Percentiles rank a stretch among this genome's conserved stretches.
phyloP scores from a whole-genome alignment of 2,113 vertebrate species.

The Glareola pratincola region DNA sequence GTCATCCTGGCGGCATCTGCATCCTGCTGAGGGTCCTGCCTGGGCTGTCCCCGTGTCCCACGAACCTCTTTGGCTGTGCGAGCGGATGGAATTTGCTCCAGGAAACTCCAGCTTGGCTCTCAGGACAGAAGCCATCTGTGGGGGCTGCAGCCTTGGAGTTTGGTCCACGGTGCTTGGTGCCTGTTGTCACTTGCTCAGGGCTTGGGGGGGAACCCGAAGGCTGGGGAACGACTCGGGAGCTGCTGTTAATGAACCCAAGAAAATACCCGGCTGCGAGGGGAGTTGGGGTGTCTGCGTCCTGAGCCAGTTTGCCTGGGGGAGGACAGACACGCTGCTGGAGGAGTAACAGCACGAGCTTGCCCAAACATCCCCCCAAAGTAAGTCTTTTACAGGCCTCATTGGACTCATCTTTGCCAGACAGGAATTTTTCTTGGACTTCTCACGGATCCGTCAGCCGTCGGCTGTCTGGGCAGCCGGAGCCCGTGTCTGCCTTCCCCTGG shows the following conservation, averaged over 20 bases:
- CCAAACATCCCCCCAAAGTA: neutral
- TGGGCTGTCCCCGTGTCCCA: neutral
- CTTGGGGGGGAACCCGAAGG: too few relatives aligned
- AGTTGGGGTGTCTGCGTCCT: neutral
- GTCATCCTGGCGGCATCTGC: neutral
- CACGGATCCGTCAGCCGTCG: neutral
- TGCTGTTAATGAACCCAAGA: neutral
- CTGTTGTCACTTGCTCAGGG: neutral
- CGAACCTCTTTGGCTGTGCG: fast-evolving
- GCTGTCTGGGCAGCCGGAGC: neutral
- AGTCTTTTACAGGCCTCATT: neutral
- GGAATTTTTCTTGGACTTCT: neutral
- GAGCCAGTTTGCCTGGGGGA: neutral
- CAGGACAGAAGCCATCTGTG: neutral
- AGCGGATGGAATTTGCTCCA: neutral
- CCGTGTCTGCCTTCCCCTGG: neutral
- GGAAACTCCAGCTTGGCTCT: too few relatives aligned
- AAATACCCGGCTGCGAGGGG: too few relatives aligned
- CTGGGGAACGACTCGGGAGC: neutral
- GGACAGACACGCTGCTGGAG: neutral
- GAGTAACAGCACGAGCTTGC: too few relatives aligned
- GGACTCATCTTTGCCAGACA: neutral
- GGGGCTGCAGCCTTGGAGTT: neutral
- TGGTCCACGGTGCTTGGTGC: neutral
- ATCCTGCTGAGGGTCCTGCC: neutral